Evolutionary conservation across 2,113 vertebrate species (phyloP), one percentile per base, ranked within the genome.

Genomic region (Anarhynchus alexandrinus): DNA sequence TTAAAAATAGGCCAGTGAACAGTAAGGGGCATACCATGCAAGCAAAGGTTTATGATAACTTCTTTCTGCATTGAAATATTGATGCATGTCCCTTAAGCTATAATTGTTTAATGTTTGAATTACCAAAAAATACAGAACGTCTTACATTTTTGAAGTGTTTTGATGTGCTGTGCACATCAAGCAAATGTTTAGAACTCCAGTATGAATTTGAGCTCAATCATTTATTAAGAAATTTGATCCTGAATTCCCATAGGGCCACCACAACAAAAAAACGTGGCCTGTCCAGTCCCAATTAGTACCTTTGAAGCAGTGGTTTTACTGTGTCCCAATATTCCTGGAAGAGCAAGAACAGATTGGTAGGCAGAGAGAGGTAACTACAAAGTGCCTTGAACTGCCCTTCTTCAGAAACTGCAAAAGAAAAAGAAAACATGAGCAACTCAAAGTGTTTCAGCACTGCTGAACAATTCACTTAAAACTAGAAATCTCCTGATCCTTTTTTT

Each of bases 341-440:
- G 94, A 99, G 99, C 96, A 99, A 98, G 96, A 99, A 99, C 79
- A 99, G 94, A 97, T 99, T 99, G 85, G 98, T 98, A 72, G 99
- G 99, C 67, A 99, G 97, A 76, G 98, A 98, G 71, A 99, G 97
- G 89, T 99, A 99, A 97, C 98, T 98, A 97, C 99, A 99, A 79
- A 99, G 98, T 59, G 99, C 98, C 95, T 98, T 98, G 95, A 99
- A 98, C n/a, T 99, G 98, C 78, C 96, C 98, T 96, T 99, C 99
- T 94, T 98, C 92, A 89, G 97, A 97, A 97, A 95, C 99, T 99
- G 96, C 49, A 98, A 97, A 81, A 94, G 29, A 97, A 96, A 61
- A 82, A 96, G 69, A 76, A 96, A 76, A 93, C 26, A 88, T 5
- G 11, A 88, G 76, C n/a, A 81, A 59, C 20, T 27, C 81, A 15